Conservation (phyloP, 2,888 invertebrate genomes). For the Cheilosia vernalis region DNA sequence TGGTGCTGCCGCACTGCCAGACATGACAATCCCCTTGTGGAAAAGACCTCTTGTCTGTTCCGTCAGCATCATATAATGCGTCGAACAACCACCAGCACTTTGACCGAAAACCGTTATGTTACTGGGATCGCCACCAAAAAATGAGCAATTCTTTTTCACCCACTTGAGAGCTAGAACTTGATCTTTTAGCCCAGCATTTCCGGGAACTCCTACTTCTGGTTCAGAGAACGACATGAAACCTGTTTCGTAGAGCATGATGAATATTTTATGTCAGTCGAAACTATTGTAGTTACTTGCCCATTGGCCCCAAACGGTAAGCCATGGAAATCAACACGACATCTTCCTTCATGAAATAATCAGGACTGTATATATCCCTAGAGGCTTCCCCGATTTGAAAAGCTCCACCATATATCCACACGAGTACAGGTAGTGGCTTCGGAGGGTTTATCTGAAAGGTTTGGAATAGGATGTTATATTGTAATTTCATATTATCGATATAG, state of each 20-base stretch:
- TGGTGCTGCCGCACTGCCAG: conserved; percentile 80
- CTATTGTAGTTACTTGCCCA: conserved; percentile 77
- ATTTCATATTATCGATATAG: no score
- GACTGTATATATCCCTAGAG: conserved; percentile 82
- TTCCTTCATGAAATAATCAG: conserved; percentile 84
- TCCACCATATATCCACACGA: conserved; percentile 85
- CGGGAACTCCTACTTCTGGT: conserved; percentile 83
- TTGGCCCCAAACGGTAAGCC: conserved; percentile 84
- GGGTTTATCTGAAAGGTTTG: conserved; percentile 79
- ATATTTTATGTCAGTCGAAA: not conserved
- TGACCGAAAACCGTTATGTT: conserved; percentile 85
- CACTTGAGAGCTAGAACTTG: conserved; percentile 84
- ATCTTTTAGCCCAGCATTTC: conserved; percentile 85
- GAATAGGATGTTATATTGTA: not conserved
- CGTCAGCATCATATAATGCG: conserved; percentile 84
- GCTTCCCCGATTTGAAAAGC: conserved; percentile 84
- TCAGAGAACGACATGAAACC: conserved; percentile 84
- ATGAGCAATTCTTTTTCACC: conserved; percentile 84
- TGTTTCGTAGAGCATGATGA: conserved; percentile 69
- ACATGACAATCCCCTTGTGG: conserved; percentile 82
- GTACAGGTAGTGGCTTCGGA: conserved; percentile 80
- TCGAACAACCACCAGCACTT: conserved; percentile 84
- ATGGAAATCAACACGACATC: conserved; percentile 84
- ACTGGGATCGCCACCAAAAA: conserved; percentile 84
- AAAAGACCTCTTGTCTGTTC: conserved; percentile 83